A percentile compares a stretch with the other conserved stretches of the same genome.
Evolutionary conservation across 2,113 vertebrate genomes (phyloP).

Genomic region (Nannobrachium achirus): DNA sequence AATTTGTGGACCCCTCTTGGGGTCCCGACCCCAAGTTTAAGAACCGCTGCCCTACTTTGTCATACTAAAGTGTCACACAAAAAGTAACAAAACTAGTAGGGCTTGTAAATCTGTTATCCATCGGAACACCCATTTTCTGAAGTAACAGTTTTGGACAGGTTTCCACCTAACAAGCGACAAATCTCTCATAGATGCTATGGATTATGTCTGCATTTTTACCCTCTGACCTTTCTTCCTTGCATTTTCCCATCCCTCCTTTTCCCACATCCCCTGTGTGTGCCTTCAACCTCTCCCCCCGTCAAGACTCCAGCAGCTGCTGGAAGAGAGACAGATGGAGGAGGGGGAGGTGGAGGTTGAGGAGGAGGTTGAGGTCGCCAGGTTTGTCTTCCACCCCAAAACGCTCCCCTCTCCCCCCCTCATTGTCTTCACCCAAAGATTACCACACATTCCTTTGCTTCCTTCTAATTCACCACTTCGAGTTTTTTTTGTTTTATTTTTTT

Average conservation of each 20-base stretch:
- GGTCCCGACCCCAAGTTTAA: too few species aligned
- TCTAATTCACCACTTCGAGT: conserved; percentile 60
- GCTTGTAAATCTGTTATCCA: too few species aligned
- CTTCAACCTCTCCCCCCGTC: conserved; percentile 78
- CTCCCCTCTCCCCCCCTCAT: conserved; percentile 49
- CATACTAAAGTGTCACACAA: too few species aligned
- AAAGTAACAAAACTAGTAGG: too few species aligned
- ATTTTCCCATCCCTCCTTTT: conserved; percentile 49
- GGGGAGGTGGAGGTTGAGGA: conserved; percentile 68
- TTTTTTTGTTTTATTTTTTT: conserved; percentile 72
- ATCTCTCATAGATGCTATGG: not conserved
- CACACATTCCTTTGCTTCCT: conserved; percentile 34
- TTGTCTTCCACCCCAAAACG: conserved; percentile 66
- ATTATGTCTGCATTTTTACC: conserved; percentile 22
- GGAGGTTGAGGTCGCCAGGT: conserved; percentile 79
- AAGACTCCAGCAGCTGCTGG: conserved; percentile 97
- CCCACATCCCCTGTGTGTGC: conserved; percentile 80
- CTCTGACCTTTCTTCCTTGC: conserved; percentile 59
- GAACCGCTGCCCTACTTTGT: too few species aligned
- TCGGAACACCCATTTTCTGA: too few species aligned
- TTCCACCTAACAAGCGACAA: too few species aligned
- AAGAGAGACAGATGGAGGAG: conserved; percentile 91
- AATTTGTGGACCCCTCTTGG: too few species aligned
- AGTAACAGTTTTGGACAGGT: too few species aligned
- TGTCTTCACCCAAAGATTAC: conserved; percentile 75